Evolutionary conservation across 2,113 vertebrate species (phyloP).

Genomic region (Glareola pratincola): DNA sequence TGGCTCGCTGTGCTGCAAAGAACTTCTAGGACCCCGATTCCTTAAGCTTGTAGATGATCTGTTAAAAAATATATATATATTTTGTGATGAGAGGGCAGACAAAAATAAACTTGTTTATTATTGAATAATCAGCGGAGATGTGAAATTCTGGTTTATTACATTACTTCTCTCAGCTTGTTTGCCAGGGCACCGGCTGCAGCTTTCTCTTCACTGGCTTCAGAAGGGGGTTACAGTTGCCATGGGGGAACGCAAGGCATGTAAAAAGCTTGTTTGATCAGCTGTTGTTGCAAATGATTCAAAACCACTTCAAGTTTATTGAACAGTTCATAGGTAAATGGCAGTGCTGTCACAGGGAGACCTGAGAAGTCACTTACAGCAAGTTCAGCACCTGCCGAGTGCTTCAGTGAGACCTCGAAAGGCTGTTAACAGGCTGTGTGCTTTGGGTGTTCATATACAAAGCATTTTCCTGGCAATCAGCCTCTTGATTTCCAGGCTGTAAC

Average conservation of each 20-base stretch:
- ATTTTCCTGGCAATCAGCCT: not conserved
- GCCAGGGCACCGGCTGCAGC: not conserved
- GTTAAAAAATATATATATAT: not conserved
- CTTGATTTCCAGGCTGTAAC: not conserved
- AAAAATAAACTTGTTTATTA: not conserved
- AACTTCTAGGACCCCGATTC: not conserved
- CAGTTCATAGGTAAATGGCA: fast-evolving
- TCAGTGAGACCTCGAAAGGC: not conserved
- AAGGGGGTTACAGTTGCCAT: not conserved
- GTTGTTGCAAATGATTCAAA: not conserved
- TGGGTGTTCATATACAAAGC: not conserved
- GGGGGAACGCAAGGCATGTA: not conserved
- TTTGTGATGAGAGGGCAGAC: not conserved
- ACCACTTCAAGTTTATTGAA: not conserved
- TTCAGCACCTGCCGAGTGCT: not conserved
- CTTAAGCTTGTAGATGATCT: not conserved
- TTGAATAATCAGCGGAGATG: not conserved
- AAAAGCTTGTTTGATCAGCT: not conserved
- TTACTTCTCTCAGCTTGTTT: not conserved
- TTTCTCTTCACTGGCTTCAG: not conserved
- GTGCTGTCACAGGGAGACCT: not conserved
- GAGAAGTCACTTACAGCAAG: not conserved
- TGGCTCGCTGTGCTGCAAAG: not conserved
- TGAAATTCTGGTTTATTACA: fast-evolving
- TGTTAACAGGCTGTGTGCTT: not conserved